Percentiles rank a stretch among this genome's conserved stretches.
These are phyloP conservation scores for Lordiphosa fenestrarum DNA, from an alignment of 2,888 invertebrate genomes.

Conservation along the genomic window DNA sequence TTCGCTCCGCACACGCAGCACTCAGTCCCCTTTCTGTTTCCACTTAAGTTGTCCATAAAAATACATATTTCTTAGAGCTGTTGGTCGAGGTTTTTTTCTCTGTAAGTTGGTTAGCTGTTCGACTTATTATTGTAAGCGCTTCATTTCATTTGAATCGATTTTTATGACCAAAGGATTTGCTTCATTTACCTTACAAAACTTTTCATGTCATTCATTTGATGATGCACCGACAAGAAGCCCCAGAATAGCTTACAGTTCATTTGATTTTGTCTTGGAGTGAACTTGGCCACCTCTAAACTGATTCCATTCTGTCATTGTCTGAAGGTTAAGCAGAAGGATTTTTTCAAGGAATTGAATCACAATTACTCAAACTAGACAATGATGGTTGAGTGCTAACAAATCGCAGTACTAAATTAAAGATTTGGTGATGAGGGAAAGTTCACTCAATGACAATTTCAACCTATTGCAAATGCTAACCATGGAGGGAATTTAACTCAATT, in stretches of 20 bases:
- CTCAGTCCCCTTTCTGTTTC: neutral
- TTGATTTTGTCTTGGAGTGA: conserved; percentile 20
- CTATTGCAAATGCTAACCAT: too few species aligned
- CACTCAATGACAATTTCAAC: too few species aligned
- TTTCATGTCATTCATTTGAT: conserved; percentile 49
- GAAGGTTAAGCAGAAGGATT: conserved; percentile 4
- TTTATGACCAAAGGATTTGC: conserved; percentile 62
- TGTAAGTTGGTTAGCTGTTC: conserved; percentile 13
- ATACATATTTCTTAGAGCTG: conserved; percentile 28
- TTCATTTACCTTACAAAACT: conserved; percentile 62
- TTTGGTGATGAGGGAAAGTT: too few species aligned
- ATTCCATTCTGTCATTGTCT: conserved; percentile 17
- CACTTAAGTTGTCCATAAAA: conserved; percentile 8
- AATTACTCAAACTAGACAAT: conserved; percentile 3
- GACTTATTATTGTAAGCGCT: conserved; percentile 56
- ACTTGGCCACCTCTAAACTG: conserved; percentile 10
- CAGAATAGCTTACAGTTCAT: conserved; percentile 23
- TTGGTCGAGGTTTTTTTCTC: conserved; percentile 5
- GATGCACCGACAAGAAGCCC: conserved; percentile 41
- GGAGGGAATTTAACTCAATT: too few species aligned
- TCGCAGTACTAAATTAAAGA: neutral
- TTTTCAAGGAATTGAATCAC: neutral
- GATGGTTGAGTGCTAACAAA: neutral
- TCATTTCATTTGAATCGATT: conserved; percentile 70
- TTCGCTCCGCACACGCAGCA: too few species aligned